Evolutionary conservation across 2,888 invertebrate genomes (phyloP), one percentile per base, ranked within the genome.

Genomic region (Thelaira solivaga): DNA sequence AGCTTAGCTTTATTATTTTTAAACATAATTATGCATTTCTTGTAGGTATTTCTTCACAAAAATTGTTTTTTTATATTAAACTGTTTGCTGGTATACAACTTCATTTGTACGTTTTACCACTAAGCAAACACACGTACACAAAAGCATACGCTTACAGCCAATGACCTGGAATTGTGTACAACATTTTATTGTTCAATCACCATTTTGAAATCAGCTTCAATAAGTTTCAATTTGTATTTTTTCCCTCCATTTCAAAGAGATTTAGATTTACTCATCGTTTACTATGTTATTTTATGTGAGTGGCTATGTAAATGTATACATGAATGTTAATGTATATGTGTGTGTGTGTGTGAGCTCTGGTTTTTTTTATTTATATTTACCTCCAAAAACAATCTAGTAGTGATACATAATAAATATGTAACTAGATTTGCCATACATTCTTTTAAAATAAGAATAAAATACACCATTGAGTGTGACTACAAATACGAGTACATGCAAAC

Each of bases 151-250:
- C 4, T 20, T 18, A 24, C 61, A 78, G 74, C 61, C 78, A 78
- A 74, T 78, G 78, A 78, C 78, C 74, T 71, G 78, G 69, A 78
- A 74, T 78, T 71, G 69, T 78, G 65, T 74, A 74, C 74, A 74
- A 78, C 65, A 74, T 74, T 78, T 78, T 78, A 78, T 78, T 78
- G 78, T 78, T 78, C 69, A 78, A 78, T 78, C 78, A 78, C 74
- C 78, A 78, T 78, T 78, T 69, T 59, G 47, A 65, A 78, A 78
- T 67, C 78, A 78, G 74, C 78, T 78, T 69, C 68, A 74, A 74
- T 78, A 78, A 74, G 64, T 78, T 78, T 78, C 68, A 78, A 78
- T 78, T 78, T 74, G 74, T 74, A 69, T 69, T 69, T 76, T n/a
- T 78, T 67, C 51, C 69, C 78, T 65, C 59, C 49, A 78, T 78